Evolutionary conservation across 2,113 vertebrate species (phyloP).

Genomic region (Cariama cristata): DNA sequence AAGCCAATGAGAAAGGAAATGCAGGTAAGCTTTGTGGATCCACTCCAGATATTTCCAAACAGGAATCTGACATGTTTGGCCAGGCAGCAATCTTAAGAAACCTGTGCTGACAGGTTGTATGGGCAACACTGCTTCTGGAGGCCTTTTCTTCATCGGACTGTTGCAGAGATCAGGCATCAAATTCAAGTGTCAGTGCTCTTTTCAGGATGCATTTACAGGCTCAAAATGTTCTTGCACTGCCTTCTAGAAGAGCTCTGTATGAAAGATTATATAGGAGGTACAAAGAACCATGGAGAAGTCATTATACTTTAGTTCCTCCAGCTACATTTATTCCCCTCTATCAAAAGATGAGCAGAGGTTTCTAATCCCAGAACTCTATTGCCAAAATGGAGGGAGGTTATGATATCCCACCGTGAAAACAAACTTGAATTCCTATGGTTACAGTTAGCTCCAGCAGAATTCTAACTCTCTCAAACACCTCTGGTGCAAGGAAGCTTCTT

Average conservation of each 20-base stretch:
- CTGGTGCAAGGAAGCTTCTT: background rate
- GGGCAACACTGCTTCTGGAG: background rate
- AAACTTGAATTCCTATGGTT: background rate
- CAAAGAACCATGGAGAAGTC: background rate
- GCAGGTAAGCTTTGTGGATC: background rate
- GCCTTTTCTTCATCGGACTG: background rate
- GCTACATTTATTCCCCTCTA: background rate
- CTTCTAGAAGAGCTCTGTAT: background rate
- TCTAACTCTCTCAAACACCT: background rate
- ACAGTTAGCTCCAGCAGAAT: background rate
- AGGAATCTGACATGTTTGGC: background rate
- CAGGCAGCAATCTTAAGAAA: background rate
- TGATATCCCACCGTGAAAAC: background rate
- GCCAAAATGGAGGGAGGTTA: background rate
- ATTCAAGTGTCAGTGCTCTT: background rate
- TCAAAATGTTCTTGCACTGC: background rate
- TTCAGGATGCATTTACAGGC: background rate
- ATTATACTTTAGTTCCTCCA: background rate
- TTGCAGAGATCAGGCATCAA: background rate
- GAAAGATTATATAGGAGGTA: background rate
- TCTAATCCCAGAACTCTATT: background rate
- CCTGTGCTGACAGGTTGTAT: background rate
- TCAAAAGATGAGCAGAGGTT: background rate
- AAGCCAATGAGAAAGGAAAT: background rate
- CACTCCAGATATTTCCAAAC: slow-evolving; percentile 21